phyloP scores from a whole-genome alignment of 2,113 vertebrate species.

The Caranx ignobilis region DNA sequence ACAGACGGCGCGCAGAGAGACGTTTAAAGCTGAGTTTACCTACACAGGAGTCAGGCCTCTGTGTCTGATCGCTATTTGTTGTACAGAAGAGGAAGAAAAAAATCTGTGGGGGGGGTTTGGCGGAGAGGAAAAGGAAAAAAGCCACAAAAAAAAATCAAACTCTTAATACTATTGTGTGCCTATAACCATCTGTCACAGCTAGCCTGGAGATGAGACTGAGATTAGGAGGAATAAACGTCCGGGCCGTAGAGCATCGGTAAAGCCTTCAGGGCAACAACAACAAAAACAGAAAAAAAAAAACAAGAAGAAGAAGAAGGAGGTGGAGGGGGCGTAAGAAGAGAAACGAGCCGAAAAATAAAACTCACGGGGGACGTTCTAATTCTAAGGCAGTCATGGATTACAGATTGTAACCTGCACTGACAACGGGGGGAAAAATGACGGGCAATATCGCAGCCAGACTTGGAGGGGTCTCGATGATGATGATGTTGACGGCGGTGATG shows the following conservation, averaged over 20 bases:
- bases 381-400: constrained; percentile 98
- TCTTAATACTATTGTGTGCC: constrained; percentile 99
- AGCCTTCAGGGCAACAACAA: constrained; percentile 92
- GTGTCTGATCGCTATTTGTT: constrained; percentile 95
- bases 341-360: constrained; percentile 81
- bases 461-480: constrained; percentile 88
- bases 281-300: constrained; percentile 83
- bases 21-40: constrained; percentile 93
- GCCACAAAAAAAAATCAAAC: constrained; percentile 86
- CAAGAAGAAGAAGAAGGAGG: constrained; percentile 25
- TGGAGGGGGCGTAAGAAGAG: constrained; percentile 71
- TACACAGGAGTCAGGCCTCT: constrained; percentile 89
- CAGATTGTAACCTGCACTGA: constrained; percentile 97
- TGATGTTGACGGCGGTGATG: constrained; percentile 78
- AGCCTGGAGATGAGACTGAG: constrained; percentile 99
- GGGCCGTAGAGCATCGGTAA: constrained; percentile 93
- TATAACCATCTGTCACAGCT: constrained; percentile 99
- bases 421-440: constrained; percentile 94
- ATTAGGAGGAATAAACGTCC: constrained; percentile 99
- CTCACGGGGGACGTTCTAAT: constrained; percentile 97
- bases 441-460: constrained; percentile 92
- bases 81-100: constrained; percentile 88
- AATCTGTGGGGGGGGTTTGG: not conserved
- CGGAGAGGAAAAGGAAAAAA: constrained; percentile 71
- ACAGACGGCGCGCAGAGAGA: constrained; percentile 70